A percentile compares a stretch with the other conserved stretches of the same genome.
Evolutionary conservation across 2,113 vertebrate species (phyloP).

Genomic region (Ictalurus furcatus): DNA sequence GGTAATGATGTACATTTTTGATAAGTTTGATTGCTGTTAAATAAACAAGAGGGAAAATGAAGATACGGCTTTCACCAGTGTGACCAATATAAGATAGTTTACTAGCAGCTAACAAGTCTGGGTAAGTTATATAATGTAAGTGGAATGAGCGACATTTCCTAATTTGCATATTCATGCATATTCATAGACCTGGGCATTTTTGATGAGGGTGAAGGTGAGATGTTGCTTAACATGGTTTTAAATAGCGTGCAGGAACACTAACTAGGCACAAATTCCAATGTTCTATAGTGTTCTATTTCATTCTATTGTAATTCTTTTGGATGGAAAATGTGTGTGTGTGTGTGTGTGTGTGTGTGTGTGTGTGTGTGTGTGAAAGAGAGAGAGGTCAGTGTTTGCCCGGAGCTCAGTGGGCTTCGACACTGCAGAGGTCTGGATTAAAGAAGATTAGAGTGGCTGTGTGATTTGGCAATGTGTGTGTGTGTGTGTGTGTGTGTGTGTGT

Average conservation of each 20-base stretch:
- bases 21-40: background rate
- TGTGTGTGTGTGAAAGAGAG: background rate
- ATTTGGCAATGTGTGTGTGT: conserved; percentile 59
- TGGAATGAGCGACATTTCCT: background rate
- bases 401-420: conserved; percentile 34
- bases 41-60: background rate
- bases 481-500: conserved; percentile 31
- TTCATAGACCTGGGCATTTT: background rate
- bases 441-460: conserved; percentile 67
- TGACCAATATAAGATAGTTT: background rate
- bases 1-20: background rate
- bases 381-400: conserved; percentile 20
- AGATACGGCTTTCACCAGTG: background rate
- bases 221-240: background rate
- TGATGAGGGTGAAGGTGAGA: background rate
- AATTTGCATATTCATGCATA: background rate
- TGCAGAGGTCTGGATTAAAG: conserved; percentile 72
- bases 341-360: background rate
- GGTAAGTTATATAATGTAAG: background rate
- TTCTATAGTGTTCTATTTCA: background rate
- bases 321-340: background rate
- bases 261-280: background rate
- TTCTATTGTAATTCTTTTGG: background rate
- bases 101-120: background rate
- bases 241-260: background rate